Evolutionary conservation across 2,113 vertebrate species (phyloP), one percentile per base, ranked within the genome.

Genomic region (Picathartes gymnocephalus): DNA sequence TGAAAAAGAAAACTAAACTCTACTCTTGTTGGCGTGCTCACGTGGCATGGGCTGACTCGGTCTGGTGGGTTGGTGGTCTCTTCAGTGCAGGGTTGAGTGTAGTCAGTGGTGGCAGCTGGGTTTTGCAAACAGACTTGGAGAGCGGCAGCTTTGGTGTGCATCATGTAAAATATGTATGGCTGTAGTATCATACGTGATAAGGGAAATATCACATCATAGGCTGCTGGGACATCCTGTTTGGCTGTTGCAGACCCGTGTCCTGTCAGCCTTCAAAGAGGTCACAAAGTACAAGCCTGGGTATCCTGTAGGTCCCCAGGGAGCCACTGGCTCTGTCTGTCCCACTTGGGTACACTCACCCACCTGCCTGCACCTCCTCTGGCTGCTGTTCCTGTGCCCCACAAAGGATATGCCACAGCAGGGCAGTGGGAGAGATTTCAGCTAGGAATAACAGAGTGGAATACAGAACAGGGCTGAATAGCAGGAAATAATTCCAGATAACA

Each of bases 401-500:
- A 65, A 69, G 70, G n/a, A 81, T 91, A 47, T 73, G 68, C 54
- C 25, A 7, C 0, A 0, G 80, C 5, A 9, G 44, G 80, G 25
- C 0, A 0, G 47, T 25, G 42, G 62, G 66, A 89, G 86, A 45
- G 37, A 39, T 84, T 81, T 79, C 10, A 3, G 39, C 84, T 72
- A 31, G 57, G 39, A 95, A 69, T 76, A 91, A 90, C 87, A 90
- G 87, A 87, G 37, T 64, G 78, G 44, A 69, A 69, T 27, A 65
- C 39, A 82, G 53, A 95, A 45, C 58, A 77, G 66, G 50, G 39
- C 50, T 95, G 94, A 95, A 91, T 77, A 73, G 74, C 78, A 95
- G 95, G 94, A 96, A 95, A 77, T 93, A 51, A 51, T 85, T 93
- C 24, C 79, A 82, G 91, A 91, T 95, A 90, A 87, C 60, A 47